phyloP scores from a whole-genome alignment of 1,140 invertebrate species.

The Drosophila bipectinata region DNA sequence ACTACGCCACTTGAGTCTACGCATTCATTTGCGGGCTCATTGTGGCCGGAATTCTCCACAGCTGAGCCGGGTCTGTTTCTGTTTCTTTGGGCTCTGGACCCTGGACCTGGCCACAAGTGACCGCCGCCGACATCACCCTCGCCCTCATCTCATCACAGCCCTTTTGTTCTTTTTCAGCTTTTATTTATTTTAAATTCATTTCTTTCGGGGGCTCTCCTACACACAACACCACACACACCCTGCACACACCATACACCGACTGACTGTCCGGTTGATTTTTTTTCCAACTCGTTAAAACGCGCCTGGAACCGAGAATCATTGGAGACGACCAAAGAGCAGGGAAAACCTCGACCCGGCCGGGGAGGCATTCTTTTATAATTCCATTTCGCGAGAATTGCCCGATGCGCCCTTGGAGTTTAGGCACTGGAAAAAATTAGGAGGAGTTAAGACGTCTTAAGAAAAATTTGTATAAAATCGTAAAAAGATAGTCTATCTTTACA shows the following conservation, averaged over 20 bases:
- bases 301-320: slow-evolving; percentile 16
- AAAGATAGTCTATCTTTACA: too few species aligned
- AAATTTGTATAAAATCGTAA: too few species aligned
- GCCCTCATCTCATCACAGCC: slow-evolving; percentile 48
- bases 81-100: not conserved
- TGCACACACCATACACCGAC: slow-evolving; percentile 3
- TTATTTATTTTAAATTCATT: slow-evolving; percentile 82
- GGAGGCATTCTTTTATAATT: slow-evolving; percentile 83
- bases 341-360: slow-evolving; percentile 46
- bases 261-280: slow-evolving; percentile 55
- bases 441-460: not conserved
- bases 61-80: slow-evolving; percentile 12
- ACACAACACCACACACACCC: slow-evolving; percentile 12
- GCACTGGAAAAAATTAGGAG: slow-evolving; percentile 5
- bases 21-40: slow-evolving; percentile 80
- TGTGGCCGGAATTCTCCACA: slow-evolving; percentile 49
- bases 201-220: slow-evolving; percentile 59
- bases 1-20: slow-evolving; percentile 65
- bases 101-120: slow-evolving; percentile 36
- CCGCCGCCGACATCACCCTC: slow-evolving; percentile 66
- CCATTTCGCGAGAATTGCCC: slow-evolving; percentile 83
- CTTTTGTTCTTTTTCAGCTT: slow-evolving; percentile 76
- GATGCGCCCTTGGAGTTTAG: slow-evolving; percentile 75
- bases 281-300: slow-evolving; percentile 81
- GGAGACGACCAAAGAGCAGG: slow-evolving; percentile 8